phyloP scores from a whole-genome alignment of 2,888 invertebrate species.

The Enchytraeus crypticus region DNA sequence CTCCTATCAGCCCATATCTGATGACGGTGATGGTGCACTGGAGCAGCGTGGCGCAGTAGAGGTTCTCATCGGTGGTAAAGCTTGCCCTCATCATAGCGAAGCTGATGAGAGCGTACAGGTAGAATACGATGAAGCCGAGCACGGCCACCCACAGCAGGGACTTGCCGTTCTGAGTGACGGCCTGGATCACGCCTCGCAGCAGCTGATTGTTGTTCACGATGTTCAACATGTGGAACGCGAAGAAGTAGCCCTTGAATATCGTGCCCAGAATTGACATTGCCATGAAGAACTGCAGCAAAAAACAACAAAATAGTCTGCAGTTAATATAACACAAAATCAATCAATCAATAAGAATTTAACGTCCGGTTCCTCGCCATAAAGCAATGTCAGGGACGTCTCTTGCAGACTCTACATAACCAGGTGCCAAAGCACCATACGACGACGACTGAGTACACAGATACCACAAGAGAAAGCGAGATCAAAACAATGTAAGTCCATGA shows the following conservation, averaged over 20 bases:
- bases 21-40: conserved; percentile 48
- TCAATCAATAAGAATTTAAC: no score
- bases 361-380: no score
- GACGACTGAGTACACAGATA: no score
- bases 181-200: conserved; percentile 46
- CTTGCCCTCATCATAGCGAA: conserved; percentile 46
- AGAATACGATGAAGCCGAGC: conserved; percentile 47
- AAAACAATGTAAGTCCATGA: no score
- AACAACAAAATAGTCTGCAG: neutral
- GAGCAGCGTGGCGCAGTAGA: conserved; percentile 45
- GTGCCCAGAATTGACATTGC: conserved; percentile 43
- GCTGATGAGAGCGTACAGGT: conserved; percentile 47
- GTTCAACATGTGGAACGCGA: conserved; percentile 48
- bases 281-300: conserved; percentile 39
- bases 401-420: no score
- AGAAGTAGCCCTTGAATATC: conserved; percentile 43
- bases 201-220: conserved; percentile 49
- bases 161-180: conserved; percentile 48
- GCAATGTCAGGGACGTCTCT: no score
- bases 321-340: no score
- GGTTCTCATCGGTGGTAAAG: conserved; percentile 40
- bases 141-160: conserved; percentile 48
- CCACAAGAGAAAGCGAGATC: no score
- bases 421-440: no score
- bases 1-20: conserved; percentile 47